A percentile compares a stretch with the other conserved stretches of the same genome.
Conservation (phyloP, 2,113 vertebrate species). For the Oxyura jamaicensis region DNA sequence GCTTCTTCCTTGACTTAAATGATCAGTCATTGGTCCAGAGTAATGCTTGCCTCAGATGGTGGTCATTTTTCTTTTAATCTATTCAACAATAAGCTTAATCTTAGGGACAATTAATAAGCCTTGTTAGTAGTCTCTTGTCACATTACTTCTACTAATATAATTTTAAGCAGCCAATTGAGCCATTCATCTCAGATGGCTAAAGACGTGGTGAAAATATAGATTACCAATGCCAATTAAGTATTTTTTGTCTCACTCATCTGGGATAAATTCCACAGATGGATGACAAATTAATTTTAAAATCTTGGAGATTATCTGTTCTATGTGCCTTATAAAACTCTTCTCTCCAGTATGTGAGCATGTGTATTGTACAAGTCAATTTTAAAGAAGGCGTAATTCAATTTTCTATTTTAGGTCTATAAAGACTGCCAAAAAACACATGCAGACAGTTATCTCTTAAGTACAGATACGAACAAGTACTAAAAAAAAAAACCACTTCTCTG, state of each 20-base stretch:
- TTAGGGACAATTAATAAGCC: not conserved
- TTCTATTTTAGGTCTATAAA: not conserved
- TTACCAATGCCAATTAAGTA: not conserved
- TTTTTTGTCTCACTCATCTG: not conserved
- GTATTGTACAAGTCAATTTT: not conserved
- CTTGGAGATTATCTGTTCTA: not conserved
- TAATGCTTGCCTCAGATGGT: not conserved
- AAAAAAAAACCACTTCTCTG: not conserved
- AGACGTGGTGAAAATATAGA: not conserved
- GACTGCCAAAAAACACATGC: not conserved
- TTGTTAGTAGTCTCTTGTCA: not conserved
- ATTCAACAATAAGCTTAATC: not conserved
- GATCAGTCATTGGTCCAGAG: not conserved
- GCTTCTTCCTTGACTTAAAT: not conserved
- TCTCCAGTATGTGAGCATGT: not conserved
- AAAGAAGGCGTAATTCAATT: not conserved
- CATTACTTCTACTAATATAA: not conserved
- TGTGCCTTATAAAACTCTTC: not conserved
- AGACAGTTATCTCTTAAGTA: not conserved
- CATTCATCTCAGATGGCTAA: not conserved
- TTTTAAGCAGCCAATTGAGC: not conserved
- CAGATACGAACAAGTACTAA: not conserved
- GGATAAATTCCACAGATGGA: not conserved
- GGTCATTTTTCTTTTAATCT: constrained; percentile 7
- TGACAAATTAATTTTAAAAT: not conserved